Conservation (phyloP, 2,888 invertebrate genomes). For the Griposia aprilina region DNA sequence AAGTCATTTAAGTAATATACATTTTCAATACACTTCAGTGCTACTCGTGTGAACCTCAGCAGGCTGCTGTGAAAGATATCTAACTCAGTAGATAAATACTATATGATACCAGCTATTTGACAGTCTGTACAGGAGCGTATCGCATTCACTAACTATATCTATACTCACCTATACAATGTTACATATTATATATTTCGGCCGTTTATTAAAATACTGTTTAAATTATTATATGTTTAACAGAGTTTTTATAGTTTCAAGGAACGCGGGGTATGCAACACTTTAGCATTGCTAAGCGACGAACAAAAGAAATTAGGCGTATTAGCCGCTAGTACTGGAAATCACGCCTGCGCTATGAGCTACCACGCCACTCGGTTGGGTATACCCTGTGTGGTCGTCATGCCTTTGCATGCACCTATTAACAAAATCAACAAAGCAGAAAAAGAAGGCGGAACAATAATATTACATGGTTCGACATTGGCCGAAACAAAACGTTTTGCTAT, state of each 20-base stretch:
- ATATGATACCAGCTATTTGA: background rate
- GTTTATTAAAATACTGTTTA: background rate
- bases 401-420: slow-evolving; percentile 96
- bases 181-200: background rate
- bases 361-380: slow-evolving; percentile 93
- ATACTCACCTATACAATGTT: background rate
- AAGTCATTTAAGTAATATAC: background rate
- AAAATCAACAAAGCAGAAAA: slow-evolving; percentile 92
- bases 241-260: slow-evolving; percentile 95
- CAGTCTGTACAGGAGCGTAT: background rate
- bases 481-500: slow-evolving; percentile 95
- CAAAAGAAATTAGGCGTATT: slow-evolving; percentile 95
- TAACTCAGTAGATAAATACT: background rate
- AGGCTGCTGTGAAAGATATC: background rate
- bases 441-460: slow-evolving; percentile 65
- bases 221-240: background rate
- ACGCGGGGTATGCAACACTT: slow-evolving; percentile 96
- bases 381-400: slow-evolving; percentile 96
- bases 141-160: background rate
- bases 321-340: slow-evolving; percentile 97
- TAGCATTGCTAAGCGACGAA: slow-evolving; percentile 93
- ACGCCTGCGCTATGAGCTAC: slow-evolving; percentile 94
- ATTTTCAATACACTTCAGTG: background rate
- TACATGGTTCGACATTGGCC: slow-evolving; percentile 94
- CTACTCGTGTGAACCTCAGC: background rate